Evolutionary conservation across 2,797 vertebrate species (phyloP).

Genomic region (Euthynnus affinis): DNA sequence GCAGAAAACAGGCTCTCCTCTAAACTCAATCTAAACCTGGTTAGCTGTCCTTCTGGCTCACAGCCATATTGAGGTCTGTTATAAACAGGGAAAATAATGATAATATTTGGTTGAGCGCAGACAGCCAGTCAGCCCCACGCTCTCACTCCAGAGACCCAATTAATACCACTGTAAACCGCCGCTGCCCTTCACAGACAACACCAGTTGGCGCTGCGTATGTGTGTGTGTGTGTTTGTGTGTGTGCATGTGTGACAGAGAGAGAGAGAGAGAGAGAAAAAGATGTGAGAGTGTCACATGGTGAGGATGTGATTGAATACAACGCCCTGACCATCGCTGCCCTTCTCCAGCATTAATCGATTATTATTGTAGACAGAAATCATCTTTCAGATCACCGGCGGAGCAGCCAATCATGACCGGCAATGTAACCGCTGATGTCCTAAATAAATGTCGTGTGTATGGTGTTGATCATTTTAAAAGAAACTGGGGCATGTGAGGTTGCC

Average conservation of each 20-base stretch:
- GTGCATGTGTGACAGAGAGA: conserved; percentile 26
- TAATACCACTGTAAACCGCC: conserved; percentile 77
- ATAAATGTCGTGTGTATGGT: conserved; percentile 8
- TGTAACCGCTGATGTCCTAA: conserved; percentile 6
- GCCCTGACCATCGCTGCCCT: conserved; percentile 41
- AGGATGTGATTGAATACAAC: conserved; percentile 51
- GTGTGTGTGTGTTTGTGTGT: conserved; percentile 28
- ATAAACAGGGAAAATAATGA: conserved; percentile 69
- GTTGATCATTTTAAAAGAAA: conserved; percentile 28
- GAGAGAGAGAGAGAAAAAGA: not conserved
- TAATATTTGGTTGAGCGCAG: conserved; percentile 73
- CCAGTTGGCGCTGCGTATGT: conserved; percentile 31
- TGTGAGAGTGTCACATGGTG: conserved; percentile 36
- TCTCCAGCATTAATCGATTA: conserved; percentile 52
- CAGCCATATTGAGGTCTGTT: conserved; percentile 50
- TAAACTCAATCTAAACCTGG: conserved; percentile 38
- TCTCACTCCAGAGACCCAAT: conserved; percentile 84
- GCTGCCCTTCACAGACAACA: conserved; percentile 70
- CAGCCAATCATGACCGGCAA: conserved; percentile 29
- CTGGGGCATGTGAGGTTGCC: not conserved
- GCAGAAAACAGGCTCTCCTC: conserved; percentile 28
- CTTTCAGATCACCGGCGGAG: conserved; percentile 44
- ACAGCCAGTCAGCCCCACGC: conserved; percentile 67
- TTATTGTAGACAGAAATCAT: conserved; percentile 54
- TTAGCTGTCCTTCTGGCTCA: conserved; percentile 44